A percentile compares a stretch with the other conserved stretches of the same genome.
These are phyloP conservation scores for Odontocolon sp. DNA, from an alignment of 2,888 invertebrate genomes.

Conservation along the genomic window DNA sequence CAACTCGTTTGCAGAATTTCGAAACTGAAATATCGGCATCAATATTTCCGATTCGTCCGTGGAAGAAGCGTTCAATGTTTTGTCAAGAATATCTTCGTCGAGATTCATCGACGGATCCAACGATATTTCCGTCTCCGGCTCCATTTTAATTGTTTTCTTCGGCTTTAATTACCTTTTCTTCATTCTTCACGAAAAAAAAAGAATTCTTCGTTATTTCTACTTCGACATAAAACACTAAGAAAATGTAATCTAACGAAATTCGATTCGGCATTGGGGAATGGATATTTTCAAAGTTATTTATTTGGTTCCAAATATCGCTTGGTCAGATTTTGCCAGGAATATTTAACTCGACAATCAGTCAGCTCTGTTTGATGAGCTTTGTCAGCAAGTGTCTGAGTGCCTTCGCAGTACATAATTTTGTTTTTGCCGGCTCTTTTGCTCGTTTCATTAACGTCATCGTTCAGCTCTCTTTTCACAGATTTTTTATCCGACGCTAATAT, in stretches of 20 bases:
- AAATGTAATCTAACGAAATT: neutral
- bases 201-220: neutral
- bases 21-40: conserved; percentile 28
- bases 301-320: conserved; percentile 54
- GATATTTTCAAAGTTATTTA: conserved; percentile 18
- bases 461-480: neutral
- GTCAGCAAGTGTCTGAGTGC: conserved; percentile 67
- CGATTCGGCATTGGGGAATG: neutral
- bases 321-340: conserved; percentile 68
- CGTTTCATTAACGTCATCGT: too few species aligned
- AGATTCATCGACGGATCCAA: conserved; percentile 51
- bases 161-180: neutral
- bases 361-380: conserved; percentile 66
- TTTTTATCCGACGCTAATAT: conserved; percentile 47
- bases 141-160: conserved; percentile 34
- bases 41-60: conserved; percentile 54
- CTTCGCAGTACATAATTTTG: conserved; percentile 62
- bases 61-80: conserved; percentile 54
- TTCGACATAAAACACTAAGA: too few species aligned
- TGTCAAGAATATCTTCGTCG: conserved; percentile 55
- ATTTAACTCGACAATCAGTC: conserved; percentile 62
- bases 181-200: neutral
- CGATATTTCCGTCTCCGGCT: conserved; percentile 35
- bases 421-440: neutral
- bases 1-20: conserved; percentile 3